Conservation (phyloP, 2,888 invertebrate species). For the Sarcophaga variegata region DNA sequence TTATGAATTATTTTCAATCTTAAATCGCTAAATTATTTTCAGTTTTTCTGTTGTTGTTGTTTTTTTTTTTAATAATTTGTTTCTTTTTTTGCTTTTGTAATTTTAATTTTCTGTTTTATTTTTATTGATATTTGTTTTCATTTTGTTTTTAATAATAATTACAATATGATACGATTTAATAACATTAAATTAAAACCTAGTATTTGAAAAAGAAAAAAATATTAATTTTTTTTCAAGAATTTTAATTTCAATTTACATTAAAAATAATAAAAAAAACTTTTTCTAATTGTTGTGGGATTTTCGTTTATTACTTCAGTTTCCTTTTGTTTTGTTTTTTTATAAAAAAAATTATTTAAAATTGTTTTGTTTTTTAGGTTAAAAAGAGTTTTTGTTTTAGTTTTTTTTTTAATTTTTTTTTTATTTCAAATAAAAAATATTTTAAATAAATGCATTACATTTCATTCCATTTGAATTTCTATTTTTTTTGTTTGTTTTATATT, state of each 20-base stretch:
- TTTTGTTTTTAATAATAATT: slow-evolving; percentile 64
- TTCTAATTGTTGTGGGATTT: slow-evolving; percentile 16
- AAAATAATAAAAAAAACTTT: neutral
- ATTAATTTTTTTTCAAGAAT: neutral
- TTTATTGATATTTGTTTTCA: slow-evolving; percentile 63
- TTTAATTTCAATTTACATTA: neutral
- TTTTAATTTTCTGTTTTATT: slow-evolving; percentile 5
- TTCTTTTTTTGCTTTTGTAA: slow-evolving; percentile 24
- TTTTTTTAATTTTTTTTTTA: neutral
- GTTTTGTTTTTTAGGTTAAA: neutral
- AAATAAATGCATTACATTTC: slow-evolving; percentile 67
- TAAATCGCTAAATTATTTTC: slow-evolving; percentile 68
- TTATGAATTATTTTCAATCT: slow-evolving; percentile 69
- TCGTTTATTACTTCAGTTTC: slow-evolving; percentile 45
- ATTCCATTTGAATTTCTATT: slow-evolving; percentile 46
- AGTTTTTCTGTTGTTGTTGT: slow-evolving; percentile 32
- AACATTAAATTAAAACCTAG: slow-evolving; percentile 56
- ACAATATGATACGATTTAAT: slow-evolving; percentile 60
- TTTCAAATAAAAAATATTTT: slow-evolving; percentile 1
- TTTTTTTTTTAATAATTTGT: slow-evolving; percentile 36
- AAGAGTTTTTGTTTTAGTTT: neutral
- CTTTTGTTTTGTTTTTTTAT: slow-evolving; percentile 61
- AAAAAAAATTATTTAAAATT: neutral
- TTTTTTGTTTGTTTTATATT: slow-evolving; percentile 32
- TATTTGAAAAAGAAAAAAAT: slow-evolving; percentile 17